Evolutionary conservation across 2,113 vertebrate species (phyloP).

Genomic region (Melospiza melodia): DNA sequence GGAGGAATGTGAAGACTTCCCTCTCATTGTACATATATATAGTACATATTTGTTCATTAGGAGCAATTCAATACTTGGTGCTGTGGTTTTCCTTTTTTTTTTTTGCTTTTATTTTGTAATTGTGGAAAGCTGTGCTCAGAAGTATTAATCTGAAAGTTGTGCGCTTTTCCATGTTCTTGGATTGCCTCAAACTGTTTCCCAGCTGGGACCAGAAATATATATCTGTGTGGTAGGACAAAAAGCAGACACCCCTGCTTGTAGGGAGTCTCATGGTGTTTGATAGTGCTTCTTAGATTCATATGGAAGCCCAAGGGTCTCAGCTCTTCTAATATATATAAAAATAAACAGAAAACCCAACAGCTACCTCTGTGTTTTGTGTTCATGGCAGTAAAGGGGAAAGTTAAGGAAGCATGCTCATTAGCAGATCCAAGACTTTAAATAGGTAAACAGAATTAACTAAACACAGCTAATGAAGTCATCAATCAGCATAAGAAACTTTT

Average conservation of each 20-base stretch:
- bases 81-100: background rate
- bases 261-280: background rate
- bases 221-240: background rate
- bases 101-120: background rate
- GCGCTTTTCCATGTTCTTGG: fast-evolving
- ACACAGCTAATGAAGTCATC: background rate
- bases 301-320: background rate
- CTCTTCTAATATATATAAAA: background rate
- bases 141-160: background rate
- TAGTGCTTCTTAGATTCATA: background rate
- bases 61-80: background rate
- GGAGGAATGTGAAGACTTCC: background rate
- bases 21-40: fast-evolving
- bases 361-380: background rate
- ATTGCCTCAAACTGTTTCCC: background rate
- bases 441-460: background rate
- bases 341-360: background rate
- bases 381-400: background rate
- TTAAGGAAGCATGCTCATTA: background rate
- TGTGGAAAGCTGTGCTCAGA: background rate
- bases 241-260: background rate
- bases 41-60: background rate
- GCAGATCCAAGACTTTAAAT: background rate
- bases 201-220: background rate
- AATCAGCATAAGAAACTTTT: background rate